A percentile compares a stretch with the other conserved stretches of the same genome.
These are phyloP conservation scores for Melipona quadrifasciata DNA, from an alignment of 1,140 invertebrate species.

Conservation along the genomic window DNA sequence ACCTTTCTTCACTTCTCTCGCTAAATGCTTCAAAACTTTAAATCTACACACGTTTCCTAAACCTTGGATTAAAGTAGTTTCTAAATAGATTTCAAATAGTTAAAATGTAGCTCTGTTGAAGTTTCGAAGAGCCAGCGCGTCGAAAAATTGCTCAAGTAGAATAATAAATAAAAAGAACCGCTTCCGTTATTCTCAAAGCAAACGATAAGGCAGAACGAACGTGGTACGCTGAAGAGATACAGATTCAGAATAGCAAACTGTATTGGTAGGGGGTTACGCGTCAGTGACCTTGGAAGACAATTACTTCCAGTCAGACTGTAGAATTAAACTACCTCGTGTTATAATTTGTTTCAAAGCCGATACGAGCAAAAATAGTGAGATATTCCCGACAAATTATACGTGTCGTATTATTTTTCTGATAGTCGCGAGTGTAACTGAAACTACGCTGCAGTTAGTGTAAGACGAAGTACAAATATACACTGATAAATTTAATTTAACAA, in stretches of 20 bases:
- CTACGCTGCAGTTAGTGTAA: background rate
- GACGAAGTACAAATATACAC: background rate
- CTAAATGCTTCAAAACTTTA: background rate
- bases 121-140: accelerated
- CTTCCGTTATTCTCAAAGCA: background rate
- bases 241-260: background rate
- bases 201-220: background rate
- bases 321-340: background rate
- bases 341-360: background rate
- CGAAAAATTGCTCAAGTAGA: background rate
- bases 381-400: background rate
- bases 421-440: background rate
- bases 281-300: background rate
- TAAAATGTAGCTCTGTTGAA: no score
- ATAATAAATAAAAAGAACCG: background rate
- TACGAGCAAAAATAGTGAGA: background rate
- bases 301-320: background rate
- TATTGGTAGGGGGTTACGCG: background rate
- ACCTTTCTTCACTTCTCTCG: background rate
- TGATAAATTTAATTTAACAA: no score
- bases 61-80: background rate
- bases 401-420: background rate
- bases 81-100: no score
- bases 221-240: background rate
- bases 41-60: background rate